Conservation (phyloP, 2,888 invertebrate genomes). For the Tetragnatha montana region DNA sequence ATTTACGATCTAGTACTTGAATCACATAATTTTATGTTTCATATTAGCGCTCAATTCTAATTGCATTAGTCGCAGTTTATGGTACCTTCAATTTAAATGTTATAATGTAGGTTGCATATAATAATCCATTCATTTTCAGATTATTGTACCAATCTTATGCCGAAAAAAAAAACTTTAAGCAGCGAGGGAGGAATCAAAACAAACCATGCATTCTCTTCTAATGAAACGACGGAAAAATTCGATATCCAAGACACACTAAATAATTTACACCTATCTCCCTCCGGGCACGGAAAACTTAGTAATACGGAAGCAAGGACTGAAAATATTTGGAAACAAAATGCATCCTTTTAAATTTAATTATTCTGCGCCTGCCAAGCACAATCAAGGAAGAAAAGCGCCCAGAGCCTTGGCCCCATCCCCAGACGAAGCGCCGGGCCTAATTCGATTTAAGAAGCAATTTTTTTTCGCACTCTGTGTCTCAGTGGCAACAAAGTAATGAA, state of each 20-base stretch:
- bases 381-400: constrained; percentile 53
- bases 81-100: no score
- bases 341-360: constrained; percentile 54
- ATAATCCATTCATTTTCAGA: no score
- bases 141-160: no score
- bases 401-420: constrained; percentile 5
- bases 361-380: constrained; percentile 38
- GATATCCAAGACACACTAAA: not conserved
- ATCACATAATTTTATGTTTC: no score
- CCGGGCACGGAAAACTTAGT: not conserved
- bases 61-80: no score
- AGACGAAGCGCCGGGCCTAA: constrained; percentile 41
- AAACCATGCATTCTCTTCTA: no score
- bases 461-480: constrained; percentile 26
- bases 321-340: constrained; percentile 68
- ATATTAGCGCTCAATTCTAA: no score
- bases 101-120: no score
- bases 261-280: not conserved
- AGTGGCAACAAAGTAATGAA: constrained; percentile 63
- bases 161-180: no score
- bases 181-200: no score
- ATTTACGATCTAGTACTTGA: no score
- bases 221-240: not conserved
- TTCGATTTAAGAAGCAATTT: constrained; percentile 62
- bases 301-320: not conserved